Evolutionary conservation across 2,113 vertebrate genomes (phyloP).

Genomic region (Embiotoca jacksoni): DNA sequence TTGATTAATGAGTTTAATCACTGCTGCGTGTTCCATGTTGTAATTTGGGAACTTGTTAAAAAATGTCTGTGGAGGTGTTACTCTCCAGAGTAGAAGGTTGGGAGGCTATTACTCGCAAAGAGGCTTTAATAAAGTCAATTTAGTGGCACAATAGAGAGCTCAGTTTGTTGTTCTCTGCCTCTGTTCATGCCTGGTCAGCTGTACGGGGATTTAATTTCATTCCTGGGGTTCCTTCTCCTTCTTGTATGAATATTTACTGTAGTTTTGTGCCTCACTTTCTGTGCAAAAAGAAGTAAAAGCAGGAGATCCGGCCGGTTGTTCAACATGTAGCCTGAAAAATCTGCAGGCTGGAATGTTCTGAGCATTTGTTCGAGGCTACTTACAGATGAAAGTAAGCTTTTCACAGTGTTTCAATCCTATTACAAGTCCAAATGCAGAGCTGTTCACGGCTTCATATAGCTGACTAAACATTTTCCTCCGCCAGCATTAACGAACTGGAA

Average conservation of each 20-base stretch:
- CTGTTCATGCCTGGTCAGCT: neutral
- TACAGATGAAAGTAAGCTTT: conserved; percentile 74
- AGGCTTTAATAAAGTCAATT: conserved; percentile 69
- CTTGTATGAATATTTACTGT: neutral
- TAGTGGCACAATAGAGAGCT: conserved; percentile 41
- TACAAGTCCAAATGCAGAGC: conserved; percentile 52
- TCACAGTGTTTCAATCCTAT: conserved; percentile 67
- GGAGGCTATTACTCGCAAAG: conserved; percentile 52
- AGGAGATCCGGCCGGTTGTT: neutral
- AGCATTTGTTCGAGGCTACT: conserved; percentile 56
- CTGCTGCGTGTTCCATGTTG: neutral
- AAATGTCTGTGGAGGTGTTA: conserved; percentile 25
- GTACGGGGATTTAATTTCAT: neutral
- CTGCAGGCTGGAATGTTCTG: conserved; percentile 68
- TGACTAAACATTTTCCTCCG: conserved; percentile 61
- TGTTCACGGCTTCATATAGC: conserved; percentile 26
- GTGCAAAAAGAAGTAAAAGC: neutral
- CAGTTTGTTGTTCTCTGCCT: conserved; percentile 41
- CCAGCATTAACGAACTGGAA: conserved; percentile 45
- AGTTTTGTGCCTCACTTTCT: neutral
- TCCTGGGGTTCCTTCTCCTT: neutral
- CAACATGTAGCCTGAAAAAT: conserved; percentile 18
- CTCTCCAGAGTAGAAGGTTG: conserved; percentile 20
- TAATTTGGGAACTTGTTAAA: neutral
- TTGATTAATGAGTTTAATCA: neutral